A percentile compares a stretch with the other conserved stretches of the same genome.
Evolutionary conservation across 1,140 invertebrate genomes (phyloP).

Genomic region (Calliphora vicina): DNA sequence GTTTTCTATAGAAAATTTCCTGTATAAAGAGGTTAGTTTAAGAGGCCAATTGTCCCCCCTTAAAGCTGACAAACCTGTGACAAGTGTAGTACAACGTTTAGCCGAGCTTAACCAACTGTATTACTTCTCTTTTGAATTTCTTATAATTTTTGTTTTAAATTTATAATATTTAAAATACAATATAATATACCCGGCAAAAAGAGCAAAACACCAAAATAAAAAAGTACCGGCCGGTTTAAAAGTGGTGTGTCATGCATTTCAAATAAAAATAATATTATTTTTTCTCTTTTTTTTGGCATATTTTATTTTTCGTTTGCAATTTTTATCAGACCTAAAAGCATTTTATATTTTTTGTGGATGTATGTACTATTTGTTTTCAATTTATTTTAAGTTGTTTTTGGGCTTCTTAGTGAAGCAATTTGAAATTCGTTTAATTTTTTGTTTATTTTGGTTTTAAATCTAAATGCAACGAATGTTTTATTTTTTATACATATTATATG

Average conservation of each 20-base stretch:
- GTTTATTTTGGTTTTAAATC: background rate
- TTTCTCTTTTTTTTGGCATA: background rate
- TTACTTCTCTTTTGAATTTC: background rate
- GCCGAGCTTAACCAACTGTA: background rate
- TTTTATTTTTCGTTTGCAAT: background rate
- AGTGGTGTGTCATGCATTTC: slow-evolving; percentile 10
- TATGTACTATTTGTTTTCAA: background rate
- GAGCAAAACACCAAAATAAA: background rate
- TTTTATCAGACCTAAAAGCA: background rate
- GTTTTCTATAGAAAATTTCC: no score
- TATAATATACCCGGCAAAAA: background rate
- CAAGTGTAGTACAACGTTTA: no score
- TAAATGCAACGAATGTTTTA: background rate
- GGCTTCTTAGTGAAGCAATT: background rate
- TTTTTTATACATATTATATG: background rate
- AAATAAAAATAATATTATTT: background rate
- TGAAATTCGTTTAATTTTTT: background rate
- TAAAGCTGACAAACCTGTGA: no score
- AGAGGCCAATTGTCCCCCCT: background rate
- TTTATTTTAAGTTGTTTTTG: background rate
- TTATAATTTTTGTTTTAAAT: background rate
- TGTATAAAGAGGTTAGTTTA: no score
- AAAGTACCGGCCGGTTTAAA: background rate
- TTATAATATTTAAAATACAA: background rate
- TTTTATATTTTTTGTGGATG: background rate